Evolutionary conservation across 2,113 vertebrate genomes (phyloP).

Genomic region (Cisticola juncidis): DNA sequence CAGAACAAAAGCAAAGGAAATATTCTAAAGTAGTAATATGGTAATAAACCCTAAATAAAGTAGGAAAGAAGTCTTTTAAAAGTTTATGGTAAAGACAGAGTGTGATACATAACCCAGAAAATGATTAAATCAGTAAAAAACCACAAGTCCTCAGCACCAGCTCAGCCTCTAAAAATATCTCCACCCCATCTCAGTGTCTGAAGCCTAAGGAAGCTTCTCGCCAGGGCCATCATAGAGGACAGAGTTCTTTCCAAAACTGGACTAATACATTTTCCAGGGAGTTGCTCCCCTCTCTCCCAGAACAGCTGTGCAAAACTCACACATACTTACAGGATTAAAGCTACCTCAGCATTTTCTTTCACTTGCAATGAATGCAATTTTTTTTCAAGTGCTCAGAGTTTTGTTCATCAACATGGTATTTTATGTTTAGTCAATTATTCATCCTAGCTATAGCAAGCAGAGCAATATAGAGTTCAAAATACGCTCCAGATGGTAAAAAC

Average conservation of each 20-base stretch:
- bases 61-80: not conserved
- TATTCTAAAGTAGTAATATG: not conserved
- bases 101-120: not conserved
- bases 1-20: not conserved
- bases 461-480: constrained; percentile 58
- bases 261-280: not conserved
- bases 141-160: not conserved
- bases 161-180: not conserved
- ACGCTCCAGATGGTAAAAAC: constrained; percentile 60
- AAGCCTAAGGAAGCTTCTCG: not conserved
- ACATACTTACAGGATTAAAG: not conserved
- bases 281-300: not conserved
- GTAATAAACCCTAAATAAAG: not conserved
- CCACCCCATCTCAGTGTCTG: not conserved
- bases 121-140: not conserved
- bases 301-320: constrained; percentile 23
- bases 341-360: constrained; percentile 42
- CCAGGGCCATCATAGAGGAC: not conserved
- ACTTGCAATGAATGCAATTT: constrained; percentile 26
- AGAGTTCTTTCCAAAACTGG: not conserved
- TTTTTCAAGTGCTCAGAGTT: constrained; percentile 19
- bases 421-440: constrained; percentile 69
- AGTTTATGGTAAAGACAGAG: not conserved
- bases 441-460: constrained; percentile 46
- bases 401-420: constrained; percentile 57